Base-by-base conservation (phyloP, 2,888 invertebrate species). In the Camponotus fellah region DNA sequence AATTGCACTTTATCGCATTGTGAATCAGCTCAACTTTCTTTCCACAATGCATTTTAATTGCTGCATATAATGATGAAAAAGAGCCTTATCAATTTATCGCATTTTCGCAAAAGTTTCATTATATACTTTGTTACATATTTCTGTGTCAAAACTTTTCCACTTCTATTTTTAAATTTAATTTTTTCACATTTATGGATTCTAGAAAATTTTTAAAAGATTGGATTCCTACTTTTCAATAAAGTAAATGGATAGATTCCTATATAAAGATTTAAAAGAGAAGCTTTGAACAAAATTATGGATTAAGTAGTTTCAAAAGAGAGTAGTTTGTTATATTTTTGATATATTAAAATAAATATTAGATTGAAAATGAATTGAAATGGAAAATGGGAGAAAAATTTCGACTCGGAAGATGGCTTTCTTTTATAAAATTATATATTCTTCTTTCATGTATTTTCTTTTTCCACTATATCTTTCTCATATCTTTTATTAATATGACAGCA, bases 31-130 rank as follows among this genome's bases (percentile, higher is more conserved):
- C 6, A 34, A 56, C 21, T 65, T 76, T 66, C 58, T 58, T 26
- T 17, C 56, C 26, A 46, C 74, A 32, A 12, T 9, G 5, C 21
- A 34, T 56, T 75, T 75, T 65, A 75, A 76, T 68, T 34, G 32
- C 14, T 21, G 26, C 17, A 40, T 8, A 9, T 37, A 37, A 66
- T 32, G n/a, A 69, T 26, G 40, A 77, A n/a, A 14, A 34, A 17
- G 12, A 37, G 17, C 34, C 10, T 26, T 26, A 12, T 40, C 32
- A 40, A 68, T 40, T 69, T 77, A 0, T 58, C 32, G 43, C 56
- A 56, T 9, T 49, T 60, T 56, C 40, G 9, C 2, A 8, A 43
- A n/a, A 40, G 21, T 80, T 53, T 72, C 8, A 37, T 62, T 37
- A 37, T n/a, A 1, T 14, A 26, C 10, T 56, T 56, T 56, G 12